A percentile compares a stretch with the other conserved stretches of the same genome.
phyloP scores from a whole-genome alignment of 2,113 vertebrate species.

The Sialia sialis region DNA sequence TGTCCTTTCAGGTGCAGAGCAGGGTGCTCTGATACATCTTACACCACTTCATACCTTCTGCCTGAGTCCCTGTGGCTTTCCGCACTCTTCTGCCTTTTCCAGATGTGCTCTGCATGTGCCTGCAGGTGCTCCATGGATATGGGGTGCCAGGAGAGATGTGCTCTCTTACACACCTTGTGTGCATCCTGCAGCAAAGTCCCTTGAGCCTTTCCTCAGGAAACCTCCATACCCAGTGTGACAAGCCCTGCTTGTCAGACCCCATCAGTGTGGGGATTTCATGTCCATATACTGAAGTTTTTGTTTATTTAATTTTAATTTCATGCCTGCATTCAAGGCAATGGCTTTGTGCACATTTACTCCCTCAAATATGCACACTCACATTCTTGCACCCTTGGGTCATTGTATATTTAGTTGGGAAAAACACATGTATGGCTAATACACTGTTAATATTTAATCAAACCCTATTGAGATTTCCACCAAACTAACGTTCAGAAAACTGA shows the following conservation, averaged over 20 bases:
- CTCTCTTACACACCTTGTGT: accelerated
- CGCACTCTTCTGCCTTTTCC: not conserved
- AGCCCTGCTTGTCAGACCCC: not conserved
- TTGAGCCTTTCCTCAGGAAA: not conserved
- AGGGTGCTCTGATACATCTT: not conserved
- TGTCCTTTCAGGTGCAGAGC: not conserved
- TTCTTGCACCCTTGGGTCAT: not conserved
- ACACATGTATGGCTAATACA: not conserved
- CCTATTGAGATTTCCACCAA: not conserved
- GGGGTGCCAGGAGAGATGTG: not conserved
- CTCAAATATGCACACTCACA: not conserved
- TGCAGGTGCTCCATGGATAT: accelerated
- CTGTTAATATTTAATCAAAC: not conserved
- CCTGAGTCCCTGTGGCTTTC: accelerated
- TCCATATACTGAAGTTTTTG: not conserved
- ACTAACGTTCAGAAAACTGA: not conserved
- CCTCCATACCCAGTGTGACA: not conserved
- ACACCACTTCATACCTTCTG: not conserved
- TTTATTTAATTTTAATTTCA: not conserved
- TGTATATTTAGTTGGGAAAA: not conserved
- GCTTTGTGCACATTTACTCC: not conserved
- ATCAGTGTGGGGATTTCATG: not conserved
- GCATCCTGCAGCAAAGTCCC: not conserved
- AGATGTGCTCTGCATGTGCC: not conserved
- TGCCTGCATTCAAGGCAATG: not conserved